phyloP scores from a whole-genome alignment of 2,797 vertebrate genomes.

The Arrhamphus sclerolepis region DNA sequence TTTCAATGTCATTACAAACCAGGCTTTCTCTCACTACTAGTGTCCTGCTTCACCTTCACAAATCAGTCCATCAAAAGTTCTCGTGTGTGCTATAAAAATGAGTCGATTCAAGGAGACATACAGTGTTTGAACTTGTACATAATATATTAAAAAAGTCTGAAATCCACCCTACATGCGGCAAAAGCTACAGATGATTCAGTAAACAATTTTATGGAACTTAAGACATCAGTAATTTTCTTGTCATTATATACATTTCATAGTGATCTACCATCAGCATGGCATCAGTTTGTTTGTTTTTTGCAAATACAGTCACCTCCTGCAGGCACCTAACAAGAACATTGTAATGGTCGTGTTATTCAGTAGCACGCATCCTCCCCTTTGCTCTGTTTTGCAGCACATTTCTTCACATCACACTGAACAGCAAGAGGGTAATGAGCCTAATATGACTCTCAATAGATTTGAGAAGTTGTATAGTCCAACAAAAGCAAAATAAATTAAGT shows the following conservation, averaged over 20 bases:
- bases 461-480: neutral
- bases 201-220: neutral
- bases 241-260: neutral
- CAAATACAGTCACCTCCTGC: neutral
- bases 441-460: neutral
- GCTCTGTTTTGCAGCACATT: neutral
- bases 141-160: neutral
- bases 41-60: slow-evolving; percentile 72
- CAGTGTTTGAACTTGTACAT: neutral
- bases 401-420: neutral
- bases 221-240: neutral
- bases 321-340: no score
- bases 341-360: neutral
- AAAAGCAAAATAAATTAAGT: neutral
- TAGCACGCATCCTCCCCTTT: neutral
- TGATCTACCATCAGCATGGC: neutral
- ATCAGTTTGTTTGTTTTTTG: neutral
- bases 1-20: slow-evolving; percentile 76
- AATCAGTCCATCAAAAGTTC: slow-evolving; percentile 73
- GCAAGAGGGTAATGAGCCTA: neutral
- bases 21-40: slow-evolving; percentile 36
- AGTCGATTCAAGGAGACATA: neutral
- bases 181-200: neutral
- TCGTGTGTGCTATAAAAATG: slow-evolving; percentile 29
- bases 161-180: neutral